Percentiles rank a stretch among this genome's conserved stretches.
Conservation (phyloP, 2,888 invertebrate species). For the Drosophila suboccidentalis region DNA sequence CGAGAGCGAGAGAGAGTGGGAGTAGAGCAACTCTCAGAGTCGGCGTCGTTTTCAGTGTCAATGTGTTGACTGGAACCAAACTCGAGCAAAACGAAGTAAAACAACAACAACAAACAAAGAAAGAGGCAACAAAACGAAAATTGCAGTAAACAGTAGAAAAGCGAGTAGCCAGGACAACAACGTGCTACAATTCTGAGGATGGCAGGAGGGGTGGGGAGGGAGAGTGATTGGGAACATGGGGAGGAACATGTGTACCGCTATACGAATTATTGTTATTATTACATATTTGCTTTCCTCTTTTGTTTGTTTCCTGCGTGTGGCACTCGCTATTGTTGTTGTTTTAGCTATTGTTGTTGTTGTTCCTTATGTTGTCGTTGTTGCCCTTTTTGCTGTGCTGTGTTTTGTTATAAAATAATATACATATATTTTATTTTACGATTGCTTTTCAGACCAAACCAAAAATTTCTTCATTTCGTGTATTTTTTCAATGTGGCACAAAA, state of each 20-base stretch:
- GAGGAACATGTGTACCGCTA: conserved; percentile 43
- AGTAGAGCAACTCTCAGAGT: conserved; percentile 15
- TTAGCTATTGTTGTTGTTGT: conserved; percentile 1
- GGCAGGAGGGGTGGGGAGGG: not conserved
- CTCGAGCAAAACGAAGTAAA: conserved; percentile 32
- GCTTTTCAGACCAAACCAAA: conserved; percentile 16
- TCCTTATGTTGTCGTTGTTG: conserved; percentile 12
- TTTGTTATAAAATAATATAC: conserved; percentile 3
- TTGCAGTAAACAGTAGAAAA: conserved; percentile 56
- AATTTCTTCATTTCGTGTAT: conserved; percentile 9
- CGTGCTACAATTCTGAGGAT: not conserved
- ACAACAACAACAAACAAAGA: conserved; percentile 29
- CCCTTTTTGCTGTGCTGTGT: conserved; percentile 23
- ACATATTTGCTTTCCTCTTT: conserved; percentile 57
- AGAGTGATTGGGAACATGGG: not conserved
- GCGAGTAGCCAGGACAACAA: conserved; percentile 41
- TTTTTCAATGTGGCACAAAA: conserved; percentile 22
- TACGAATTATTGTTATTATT: conserved; percentile 74
- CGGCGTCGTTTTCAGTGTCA: conserved; percentile 59
- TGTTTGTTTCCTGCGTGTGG: conserved; percentile 30
- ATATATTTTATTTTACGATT: conserved; percentile 44
- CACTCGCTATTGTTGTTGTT: conserved; percentile 17
- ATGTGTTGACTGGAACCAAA: conserved; percentile 57
- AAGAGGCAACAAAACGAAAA: conserved; percentile 16
- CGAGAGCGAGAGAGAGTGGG: not conserved